These are phyloP conservation scores for Schizopygopsis malacanthus DNA, from an alignment of 2,797 vertebrate species.

Conservation along the genomic window DNA sequence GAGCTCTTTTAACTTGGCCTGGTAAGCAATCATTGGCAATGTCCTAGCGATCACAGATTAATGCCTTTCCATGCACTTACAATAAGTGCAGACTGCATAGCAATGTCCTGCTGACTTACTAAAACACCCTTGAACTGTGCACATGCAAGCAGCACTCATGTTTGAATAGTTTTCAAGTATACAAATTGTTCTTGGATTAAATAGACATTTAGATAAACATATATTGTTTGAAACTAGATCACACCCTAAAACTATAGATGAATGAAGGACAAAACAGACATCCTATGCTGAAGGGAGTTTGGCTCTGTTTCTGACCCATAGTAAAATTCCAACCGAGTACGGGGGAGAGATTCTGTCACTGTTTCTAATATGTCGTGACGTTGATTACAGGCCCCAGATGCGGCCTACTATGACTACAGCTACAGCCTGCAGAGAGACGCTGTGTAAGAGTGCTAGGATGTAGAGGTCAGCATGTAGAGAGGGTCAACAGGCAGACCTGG, in stretches of 20 bases:
- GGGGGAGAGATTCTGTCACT: slow-evolving; percentile 63
- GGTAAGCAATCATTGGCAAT: neutral
- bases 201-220: neutral
- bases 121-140: neutral
- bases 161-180: neutral
- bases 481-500: slow-evolving; percentile 13
- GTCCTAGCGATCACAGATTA: neutral
- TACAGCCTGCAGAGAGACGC: slow-evolving; percentile 45
- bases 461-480: slow-evolving; percentile 38
- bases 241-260: neutral
- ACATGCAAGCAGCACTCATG: neutral
- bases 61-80: neutral
- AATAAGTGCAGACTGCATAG: neutral
- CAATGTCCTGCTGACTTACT: neutral
- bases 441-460: slow-evolving; percentile 18
- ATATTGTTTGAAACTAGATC: neutral
- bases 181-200: neutral
- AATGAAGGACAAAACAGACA: slow-evolving; percentile 41
- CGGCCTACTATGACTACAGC: slow-evolving; percentile 38
- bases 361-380: slow-evolving; percentile 68
- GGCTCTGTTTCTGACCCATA: slow-evolving; percentile 16
- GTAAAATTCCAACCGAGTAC: slow-evolving; percentile 41
- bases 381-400: slow-evolving; percentile 58
- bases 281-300: slow-evolving; percentile 19
- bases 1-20: neutral